A percentile compares a stretch with the other conserved stretches of the same genome.
phyloP scores from a whole-genome alignment of 2,797 vertebrate species.

The Brachyrhaphis roseni region DNA sequence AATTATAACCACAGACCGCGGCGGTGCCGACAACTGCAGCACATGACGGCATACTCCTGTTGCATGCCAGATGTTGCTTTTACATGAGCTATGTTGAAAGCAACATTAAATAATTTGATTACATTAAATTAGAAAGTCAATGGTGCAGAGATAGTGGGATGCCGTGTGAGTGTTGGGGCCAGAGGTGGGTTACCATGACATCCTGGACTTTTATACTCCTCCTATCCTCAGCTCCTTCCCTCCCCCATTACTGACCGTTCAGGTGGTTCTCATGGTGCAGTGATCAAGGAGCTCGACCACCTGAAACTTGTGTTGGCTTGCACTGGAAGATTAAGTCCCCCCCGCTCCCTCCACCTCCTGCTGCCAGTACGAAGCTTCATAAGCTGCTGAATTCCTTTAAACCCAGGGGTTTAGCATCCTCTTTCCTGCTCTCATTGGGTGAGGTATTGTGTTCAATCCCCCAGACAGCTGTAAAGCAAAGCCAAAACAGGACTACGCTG shows the following conservation, averaged over 20 bases:
- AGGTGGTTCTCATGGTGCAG: slow-evolving; percentile 71
- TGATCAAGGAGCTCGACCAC: slow-evolving; percentile 76
- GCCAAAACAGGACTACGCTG: slow-evolving; percentile 63
- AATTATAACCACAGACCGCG: slow-evolving; percentile 7
- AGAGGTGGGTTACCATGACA: slow-evolving; percentile 48
- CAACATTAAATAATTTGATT: background rate
- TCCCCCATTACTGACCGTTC: slow-evolving; percentile 46
- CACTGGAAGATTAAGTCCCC: slow-evolving; percentile 67
- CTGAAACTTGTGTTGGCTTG: slow-evolving; percentile 78
- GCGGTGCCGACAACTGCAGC: background rate
- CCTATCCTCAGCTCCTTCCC: slow-evolving; percentile 34
- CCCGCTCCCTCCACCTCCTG: slow-evolving; percentile 38
- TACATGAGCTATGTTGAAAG: background rate
- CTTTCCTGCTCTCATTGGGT: slow-evolving; percentile 70
- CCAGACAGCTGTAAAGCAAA: slow-evolving; percentile 65
- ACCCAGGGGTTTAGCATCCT: slow-evolving; percentile 73
- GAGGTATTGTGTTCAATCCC: slow-evolving; percentile 63
- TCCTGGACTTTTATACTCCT: slow-evolving; percentile 1
- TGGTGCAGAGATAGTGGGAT: slow-evolving; percentile 13
- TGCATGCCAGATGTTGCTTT: background rate
- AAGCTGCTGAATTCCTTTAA: slow-evolving; percentile 75
- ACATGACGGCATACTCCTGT: slow-evolving; percentile 6
- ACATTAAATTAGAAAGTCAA: background rate
- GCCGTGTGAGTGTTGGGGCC: slow-evolving; percentile 48
- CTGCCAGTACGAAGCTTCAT: slow-evolving; percentile 51